phyloP scores from a whole-genome alignment of 2,797 vertebrate species.

The Rhinoraja longicauda region DNA sequence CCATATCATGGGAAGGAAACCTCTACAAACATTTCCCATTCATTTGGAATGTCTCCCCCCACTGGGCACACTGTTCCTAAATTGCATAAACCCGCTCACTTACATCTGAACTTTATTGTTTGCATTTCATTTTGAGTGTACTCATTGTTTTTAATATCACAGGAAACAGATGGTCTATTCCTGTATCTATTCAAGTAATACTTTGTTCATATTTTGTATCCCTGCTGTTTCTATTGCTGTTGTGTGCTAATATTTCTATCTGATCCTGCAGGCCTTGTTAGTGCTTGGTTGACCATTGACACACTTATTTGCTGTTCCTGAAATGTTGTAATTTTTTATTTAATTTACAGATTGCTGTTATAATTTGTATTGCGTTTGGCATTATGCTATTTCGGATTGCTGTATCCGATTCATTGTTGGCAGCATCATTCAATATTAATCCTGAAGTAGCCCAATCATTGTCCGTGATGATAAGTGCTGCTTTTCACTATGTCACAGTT shows the following conservation, averaged over 20 bases:
- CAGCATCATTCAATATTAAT: constrained; percentile 53
- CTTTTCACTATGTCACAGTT: constrained; percentile 81
- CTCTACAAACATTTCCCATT: no score
- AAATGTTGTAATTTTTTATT: not conserved
- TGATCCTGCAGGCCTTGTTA: not conserved
- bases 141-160: not conserved
- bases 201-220: not conserved
- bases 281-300: not conserved
- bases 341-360: constrained; percentile 64
- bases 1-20: no score
- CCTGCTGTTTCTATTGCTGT: not conserved
- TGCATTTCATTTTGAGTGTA: not conserved
- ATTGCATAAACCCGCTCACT: not conserved
- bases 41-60: no score
- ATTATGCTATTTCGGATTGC: constrained; percentile 83
- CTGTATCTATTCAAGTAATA: not conserved
- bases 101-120: not conserved
- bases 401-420: constrained; percentile 57
- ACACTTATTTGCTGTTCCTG: not conserved
- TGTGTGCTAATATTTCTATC: no score
- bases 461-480: constrained; percentile 69
- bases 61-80: not conserved
- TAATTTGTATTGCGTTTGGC: constrained; percentile 75
- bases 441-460: constrained; percentile 59
- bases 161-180: not conserved